A percentile compares a stretch with the other conserved stretches of the same genome.
Evolutionary conservation across 2,797 vertebrate species (phyloP).

Genomic region (Sebastolobus alascanus): DNA sequence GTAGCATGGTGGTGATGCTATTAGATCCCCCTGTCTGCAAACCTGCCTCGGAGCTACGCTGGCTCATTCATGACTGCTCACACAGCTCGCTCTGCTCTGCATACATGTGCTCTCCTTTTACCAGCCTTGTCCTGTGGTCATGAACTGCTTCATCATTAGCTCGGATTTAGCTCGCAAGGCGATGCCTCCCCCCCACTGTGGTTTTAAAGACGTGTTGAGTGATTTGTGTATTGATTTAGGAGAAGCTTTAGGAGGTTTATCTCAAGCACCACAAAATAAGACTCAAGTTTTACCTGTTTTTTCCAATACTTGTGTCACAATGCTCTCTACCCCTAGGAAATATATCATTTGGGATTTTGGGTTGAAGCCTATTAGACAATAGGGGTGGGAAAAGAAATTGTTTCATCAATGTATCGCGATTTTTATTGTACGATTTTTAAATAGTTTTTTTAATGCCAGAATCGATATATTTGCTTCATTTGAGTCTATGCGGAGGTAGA

Average conservation of each 20-base stretch:
- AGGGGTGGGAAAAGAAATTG: too few relatives aligned
- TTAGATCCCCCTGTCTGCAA: conserved; percentile 62
- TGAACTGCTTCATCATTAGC: conserved; percentile 29
- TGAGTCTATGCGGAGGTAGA: too few relatives aligned
- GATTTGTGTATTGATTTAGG: conserved; percentile 22
- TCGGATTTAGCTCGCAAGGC: conserved; percentile 18
- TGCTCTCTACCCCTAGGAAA: neutral
- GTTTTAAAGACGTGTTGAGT: conserved; percentile 8
- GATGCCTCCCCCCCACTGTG: neutral
- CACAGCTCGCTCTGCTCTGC: conserved; percentile 34
- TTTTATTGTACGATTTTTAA: neutral
- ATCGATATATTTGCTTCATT: too few relatives aligned
- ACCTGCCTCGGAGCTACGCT: conserved; percentile 67
- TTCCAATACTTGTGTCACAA: neutral
- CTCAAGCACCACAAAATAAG: conserved; percentile 13
- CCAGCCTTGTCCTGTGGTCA: conserved; percentile 33
- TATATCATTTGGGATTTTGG: neutral
- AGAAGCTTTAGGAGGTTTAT: conserved; percentile 15
- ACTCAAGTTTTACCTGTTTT: conserved; percentile 6
- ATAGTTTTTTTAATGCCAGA: neutral
- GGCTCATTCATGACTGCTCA: conserved; percentile 57
- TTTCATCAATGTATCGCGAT: too few relatives aligned
- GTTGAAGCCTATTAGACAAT: conserved; percentile 6
- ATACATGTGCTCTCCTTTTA: conserved; percentile 41
- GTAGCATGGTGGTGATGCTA: conserved; percentile 60